Conservation (phyloP, 2,888 invertebrate genomes). For the Nycteola revayana region DNA sequence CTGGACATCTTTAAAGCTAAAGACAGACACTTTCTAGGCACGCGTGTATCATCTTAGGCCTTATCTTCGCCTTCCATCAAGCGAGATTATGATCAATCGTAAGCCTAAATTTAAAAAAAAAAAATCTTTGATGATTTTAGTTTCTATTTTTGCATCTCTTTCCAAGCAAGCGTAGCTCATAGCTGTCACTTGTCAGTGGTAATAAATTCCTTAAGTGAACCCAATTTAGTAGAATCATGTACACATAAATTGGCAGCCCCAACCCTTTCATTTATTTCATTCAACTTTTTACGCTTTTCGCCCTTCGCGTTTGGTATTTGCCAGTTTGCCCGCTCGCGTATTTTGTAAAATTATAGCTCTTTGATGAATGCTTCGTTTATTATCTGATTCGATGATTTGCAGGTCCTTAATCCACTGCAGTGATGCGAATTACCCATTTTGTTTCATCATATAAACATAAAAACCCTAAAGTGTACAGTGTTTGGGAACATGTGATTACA, state of each 20-base stretch:
- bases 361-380: constrained; percentile 13
- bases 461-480: constrained; percentile 24
- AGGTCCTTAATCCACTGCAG: constrained; percentile 40
- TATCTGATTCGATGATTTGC: constrained; percentile 18
- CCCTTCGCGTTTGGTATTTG: constrained; percentile 36
- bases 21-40: too few relatives aligned
- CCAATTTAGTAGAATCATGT: too few relatives aligned
- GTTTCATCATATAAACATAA: constrained; percentile 37
- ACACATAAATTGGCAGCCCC: constrained; percentile 14
- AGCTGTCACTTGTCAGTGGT: too few relatives aligned
- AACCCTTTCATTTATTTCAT: constrained; percentile 19
- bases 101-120: too few relatives aligned
- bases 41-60: too few relatives aligned
- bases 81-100: too few relatives aligned
- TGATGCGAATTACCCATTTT: constrained; percentile 42
- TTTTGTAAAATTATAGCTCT: constrained; percentile 19
- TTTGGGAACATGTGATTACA: constrained; percentile 64
- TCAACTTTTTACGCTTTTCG: constrained; percentile 40
- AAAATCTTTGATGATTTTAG: too few relatives aligned
- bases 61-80: too few relatives aligned
- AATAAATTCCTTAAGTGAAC: too few relatives aligned
- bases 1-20: too few relatives aligned
- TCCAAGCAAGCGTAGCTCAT: too few relatives aligned
- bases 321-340: constrained; percentile 27
- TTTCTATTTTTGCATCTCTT: too few relatives aligned